phyloP scores from a whole-genome alignment of 1,140 invertebrate species.

The Polyergus mexicanus region DNA sequence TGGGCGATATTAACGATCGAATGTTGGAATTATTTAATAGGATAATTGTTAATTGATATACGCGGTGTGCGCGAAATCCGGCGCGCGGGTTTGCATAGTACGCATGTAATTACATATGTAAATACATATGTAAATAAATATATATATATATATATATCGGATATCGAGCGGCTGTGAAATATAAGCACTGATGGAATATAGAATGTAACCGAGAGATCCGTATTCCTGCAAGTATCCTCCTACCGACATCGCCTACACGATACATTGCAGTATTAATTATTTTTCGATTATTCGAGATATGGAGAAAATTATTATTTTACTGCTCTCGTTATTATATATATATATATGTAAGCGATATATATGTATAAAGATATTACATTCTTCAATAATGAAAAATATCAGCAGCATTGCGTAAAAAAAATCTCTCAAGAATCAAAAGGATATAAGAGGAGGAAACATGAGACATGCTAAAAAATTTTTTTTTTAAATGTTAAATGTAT shows the following conservation, averaged over 20 bases:
- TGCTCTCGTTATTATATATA: not conserved
- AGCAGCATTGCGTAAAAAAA: not conserved
- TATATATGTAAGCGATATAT: not conserved
- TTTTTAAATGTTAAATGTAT: not conserved
- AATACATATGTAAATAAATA: constrained; percentile 21
- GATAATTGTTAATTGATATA: constrained; percentile 53
- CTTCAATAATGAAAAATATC: constrained; percentile 16
- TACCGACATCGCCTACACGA: not conserved
- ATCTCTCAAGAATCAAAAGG: not conserved
- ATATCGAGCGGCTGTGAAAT: not conserved
- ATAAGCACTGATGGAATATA: constrained; percentile 12
- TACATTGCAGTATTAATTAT: constrained; percentile 19
- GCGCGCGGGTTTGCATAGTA: not conserved
- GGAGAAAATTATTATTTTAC: not conserved
- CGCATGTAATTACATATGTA: constrained; percentile 29
- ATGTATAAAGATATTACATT: not conserved
- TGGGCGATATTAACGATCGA: constrained; percentile 19
- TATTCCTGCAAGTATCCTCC: constrained; percentile 13
- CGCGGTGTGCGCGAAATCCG: constrained; percentile 22
- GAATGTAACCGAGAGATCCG: not conserved
- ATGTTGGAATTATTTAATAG: constrained; percentile 35
- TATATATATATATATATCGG: not conserved
- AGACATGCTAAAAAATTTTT: constrained; percentile 7
- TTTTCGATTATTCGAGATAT: not conserved
- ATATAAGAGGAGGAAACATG: not conserved